A percentile compares a stretch with the other conserved stretches of the same genome.
Evolutionary conservation across 2,797 vertebrate genomes (phyloP).

Genomic region (Galaxias olidus): DNA sequence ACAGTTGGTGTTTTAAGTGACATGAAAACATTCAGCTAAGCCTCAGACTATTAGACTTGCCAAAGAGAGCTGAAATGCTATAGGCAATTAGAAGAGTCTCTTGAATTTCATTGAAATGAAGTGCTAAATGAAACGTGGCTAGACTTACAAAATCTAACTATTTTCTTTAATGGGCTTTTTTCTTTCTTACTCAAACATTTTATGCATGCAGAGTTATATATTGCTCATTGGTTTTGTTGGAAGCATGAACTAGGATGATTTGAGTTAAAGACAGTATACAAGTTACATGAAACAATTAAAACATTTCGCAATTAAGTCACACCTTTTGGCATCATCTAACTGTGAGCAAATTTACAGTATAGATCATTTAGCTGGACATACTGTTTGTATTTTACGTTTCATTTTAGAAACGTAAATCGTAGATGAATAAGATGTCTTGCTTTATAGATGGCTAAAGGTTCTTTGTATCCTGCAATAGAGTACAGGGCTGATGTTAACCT

Average conservation of each 20-base stretch:
- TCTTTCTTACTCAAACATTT: conserved; percentile 51
- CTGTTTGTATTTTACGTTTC: too few relatives aligned
- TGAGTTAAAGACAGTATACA: conserved; percentile 15
- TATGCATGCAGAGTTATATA: conserved; percentile 35
- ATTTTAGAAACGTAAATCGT: too few relatives aligned
- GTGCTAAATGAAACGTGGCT: conserved; percentile 71
- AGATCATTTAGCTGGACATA: too few relatives aligned
- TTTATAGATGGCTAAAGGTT: too few relatives aligned
- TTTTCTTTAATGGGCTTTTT: conserved; percentile 50
- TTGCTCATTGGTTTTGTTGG: conserved; percentile 53
- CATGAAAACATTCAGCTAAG: conserved; percentile 45
- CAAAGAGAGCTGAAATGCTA: conserved; percentile 59
- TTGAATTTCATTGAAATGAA: conserved; percentile 72
- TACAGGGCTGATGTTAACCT: conserved; percentile 50
- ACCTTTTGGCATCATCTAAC: too few relatives aligned
- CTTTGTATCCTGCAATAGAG: not conserved
- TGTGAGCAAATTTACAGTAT: too few relatives aligned
- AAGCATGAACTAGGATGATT: conserved; percentile 61
- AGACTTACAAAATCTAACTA: conserved; percentile 62
- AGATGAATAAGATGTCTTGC: too few relatives aligned
- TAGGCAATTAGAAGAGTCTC: conserved; percentile 68
- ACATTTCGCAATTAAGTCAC: conserved; percentile 47
- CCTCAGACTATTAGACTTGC: conserved; percentile 47
- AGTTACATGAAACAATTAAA: conserved; percentile 66
- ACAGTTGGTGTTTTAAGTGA: conserved; percentile 54